A percentile compares a stretch with the other conserved stretches of the same genome.
Evolutionary conservation across 2,888 invertebrate species (phyloP).

Genomic region (Apodemia duryi): DNA sequence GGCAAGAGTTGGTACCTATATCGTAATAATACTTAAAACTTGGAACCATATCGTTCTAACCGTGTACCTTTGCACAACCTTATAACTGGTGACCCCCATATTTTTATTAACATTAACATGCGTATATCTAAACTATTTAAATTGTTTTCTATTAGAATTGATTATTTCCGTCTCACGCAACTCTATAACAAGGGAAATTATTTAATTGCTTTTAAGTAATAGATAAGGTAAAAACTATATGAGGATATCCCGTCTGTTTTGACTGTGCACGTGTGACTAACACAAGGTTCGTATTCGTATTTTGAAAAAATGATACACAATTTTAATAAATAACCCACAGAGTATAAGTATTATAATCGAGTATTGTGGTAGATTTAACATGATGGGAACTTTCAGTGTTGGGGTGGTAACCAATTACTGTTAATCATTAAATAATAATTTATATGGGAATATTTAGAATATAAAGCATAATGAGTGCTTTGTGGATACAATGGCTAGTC

Average conservation of each 20-base stretch:
- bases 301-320: background rate
- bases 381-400: conserved; percentile 17
- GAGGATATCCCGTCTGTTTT: conserved; percentile 7
- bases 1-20: no score
- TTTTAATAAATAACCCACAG: background rate
- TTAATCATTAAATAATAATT: background rate
- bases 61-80: background rate
- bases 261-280: background rate
- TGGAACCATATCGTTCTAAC: no score
- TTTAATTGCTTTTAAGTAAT: conserved; percentile 8
- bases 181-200: background rate
- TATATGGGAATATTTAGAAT: conserved; percentile 1
- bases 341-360: background rate
- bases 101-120: background rate
- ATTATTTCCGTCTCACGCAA: conserved; percentile 2
- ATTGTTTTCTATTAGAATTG: conserved; percentile 7
- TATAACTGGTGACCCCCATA: background rate
- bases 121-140: background rate
- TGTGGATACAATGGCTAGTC: no score
- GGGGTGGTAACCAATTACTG: background rate
- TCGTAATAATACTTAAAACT: no score
- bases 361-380: background rate
- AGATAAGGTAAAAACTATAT: conserved; percentile 7
- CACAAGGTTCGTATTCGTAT: background rate
- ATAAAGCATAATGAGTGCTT: no score